Conservation (phyloP, 2,113 vertebrate species). For the Stictonetta naevosa region DNA sequence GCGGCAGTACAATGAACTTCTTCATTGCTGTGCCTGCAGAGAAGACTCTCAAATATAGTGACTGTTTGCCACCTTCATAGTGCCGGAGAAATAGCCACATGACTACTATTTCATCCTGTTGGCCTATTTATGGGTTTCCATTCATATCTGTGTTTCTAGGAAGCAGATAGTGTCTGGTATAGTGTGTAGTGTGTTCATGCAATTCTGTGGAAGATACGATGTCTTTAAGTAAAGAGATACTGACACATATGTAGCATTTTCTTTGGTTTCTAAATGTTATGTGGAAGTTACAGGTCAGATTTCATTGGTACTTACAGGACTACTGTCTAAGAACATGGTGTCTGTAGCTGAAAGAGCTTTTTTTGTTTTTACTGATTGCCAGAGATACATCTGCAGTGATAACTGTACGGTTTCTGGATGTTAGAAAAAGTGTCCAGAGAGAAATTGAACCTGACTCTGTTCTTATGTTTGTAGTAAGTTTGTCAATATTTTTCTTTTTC, state of each 20-base stretch:
- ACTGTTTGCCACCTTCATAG: not conserved
- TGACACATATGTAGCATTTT: not conserved
- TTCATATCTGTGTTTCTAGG: not conserved
- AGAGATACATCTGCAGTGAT: not conserved
- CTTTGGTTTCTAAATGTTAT: not conserved
- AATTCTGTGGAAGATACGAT: not conserved
- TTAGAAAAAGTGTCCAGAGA: not conserved
- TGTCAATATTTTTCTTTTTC: not conserved
- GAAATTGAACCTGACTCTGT: not conserved
- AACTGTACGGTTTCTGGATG: not conserved
- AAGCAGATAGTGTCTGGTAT: not conserved
- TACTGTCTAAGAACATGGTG: not conserved
- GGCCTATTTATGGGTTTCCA: not conserved
- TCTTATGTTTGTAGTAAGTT: not conserved
- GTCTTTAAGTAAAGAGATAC: not conserved
- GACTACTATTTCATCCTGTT: not conserved
- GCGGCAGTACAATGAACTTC: not conserved
- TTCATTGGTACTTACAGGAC: not conserved
- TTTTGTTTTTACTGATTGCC: not conserved
- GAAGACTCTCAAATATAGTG: not conserved
- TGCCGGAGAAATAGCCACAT: not conserved
- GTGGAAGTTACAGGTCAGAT: not conserved
- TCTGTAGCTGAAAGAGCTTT: not conserved
- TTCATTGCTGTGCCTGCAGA: not conserved
- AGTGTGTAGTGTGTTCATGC: not conserved